Conservation (phyloP, 2,888 invertebrate species). For the Synanthedon formicaeformis region DNA sequence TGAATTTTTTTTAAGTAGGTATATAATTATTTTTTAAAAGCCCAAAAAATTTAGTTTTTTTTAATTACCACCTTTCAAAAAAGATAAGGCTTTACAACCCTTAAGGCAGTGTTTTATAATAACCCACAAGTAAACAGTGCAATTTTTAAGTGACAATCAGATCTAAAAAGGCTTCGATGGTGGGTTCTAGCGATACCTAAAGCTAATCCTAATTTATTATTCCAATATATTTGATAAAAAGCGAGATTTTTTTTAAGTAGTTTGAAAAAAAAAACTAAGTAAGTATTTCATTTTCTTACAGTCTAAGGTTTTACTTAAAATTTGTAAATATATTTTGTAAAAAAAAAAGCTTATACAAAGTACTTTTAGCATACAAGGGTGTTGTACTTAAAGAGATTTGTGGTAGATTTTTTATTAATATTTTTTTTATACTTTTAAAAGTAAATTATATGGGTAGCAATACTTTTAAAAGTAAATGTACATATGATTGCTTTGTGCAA, state of each 20-base stretch:
- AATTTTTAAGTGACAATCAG: too few relatives aligned
- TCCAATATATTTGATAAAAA: constrained; percentile 13
- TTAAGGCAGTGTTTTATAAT: constrained; percentile 3
- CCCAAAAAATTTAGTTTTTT: too few relatives aligned
- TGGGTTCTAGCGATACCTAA: constrained; percentile 60
- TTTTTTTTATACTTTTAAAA: constrained; percentile 10
- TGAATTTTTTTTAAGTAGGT: too few relatives aligned
- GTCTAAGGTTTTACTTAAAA: constrained; percentile 13
- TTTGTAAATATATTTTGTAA: constrained; percentile 46
- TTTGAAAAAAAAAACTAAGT: constrained; percentile 3
- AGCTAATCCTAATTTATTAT: constrained; percentile 34
- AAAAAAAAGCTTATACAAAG: constrained; percentile 43
- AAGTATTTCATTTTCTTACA: not conserved
- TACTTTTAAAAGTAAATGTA: constrained; percentile 12
- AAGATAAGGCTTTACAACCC: too few relatives aligned
- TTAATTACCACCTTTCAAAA: too few relatives aligned
- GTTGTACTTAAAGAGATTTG: constrained; percentile 38
- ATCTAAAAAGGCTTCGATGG: not conserved
- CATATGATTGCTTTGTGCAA: constrained; percentile 28
- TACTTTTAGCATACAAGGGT: constrained; percentile 32
- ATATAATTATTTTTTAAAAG: too few relatives aligned
- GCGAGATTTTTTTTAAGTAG: constrained; percentile 1
- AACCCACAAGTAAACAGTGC: constrained; percentile 6
- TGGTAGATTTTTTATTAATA: constrained; percentile 20
- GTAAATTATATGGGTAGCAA: constrained; percentile 32